These are phyloP conservation scores for Chironomus riparius DNA, from an alignment of 2,888 invertebrate genomes.

Conservation along the genomic window DNA sequence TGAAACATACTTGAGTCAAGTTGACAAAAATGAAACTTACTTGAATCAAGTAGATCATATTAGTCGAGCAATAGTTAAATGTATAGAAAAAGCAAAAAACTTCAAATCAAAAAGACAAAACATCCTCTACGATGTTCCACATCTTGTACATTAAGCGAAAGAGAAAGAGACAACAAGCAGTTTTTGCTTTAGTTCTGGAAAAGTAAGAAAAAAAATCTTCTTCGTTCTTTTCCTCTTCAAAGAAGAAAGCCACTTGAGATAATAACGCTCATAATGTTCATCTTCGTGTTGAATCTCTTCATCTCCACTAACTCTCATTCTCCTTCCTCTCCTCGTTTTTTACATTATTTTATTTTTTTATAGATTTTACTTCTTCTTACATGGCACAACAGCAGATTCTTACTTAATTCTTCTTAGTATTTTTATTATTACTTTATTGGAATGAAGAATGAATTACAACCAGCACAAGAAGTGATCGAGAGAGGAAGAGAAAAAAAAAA, in stretches of 20 bases:
- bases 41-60: too few species aligned
- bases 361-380: too few species aligned
- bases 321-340: neutral
- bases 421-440: neutral
- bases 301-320: neutral
- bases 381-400: neutral
- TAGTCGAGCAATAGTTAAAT: too few species aligned
- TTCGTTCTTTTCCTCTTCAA: neutral
- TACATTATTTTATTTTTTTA: too few species aligned
- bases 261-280: slow-evolving; percentile 8
- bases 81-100: too few species aligned
- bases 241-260: neutral
- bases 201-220: neutral
- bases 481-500: neutral
- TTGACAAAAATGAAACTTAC: too few species aligned
- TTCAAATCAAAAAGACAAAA: too few species aligned
- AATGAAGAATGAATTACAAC: neutral
- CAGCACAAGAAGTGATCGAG: neutral
- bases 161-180: neutral
- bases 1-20: too few species aligned
- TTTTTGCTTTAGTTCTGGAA: neutral
- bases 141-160: neutral
- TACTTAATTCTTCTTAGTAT: neutral
- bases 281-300: neutral
- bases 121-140: too few species aligned